Percentiles rank a stretch among this genome's conserved stretches.
Evolutionary conservation across 35 echinoderm and acorn worm genomes (phyloP).

Genomic region (Chiridota heheva): DNA sequence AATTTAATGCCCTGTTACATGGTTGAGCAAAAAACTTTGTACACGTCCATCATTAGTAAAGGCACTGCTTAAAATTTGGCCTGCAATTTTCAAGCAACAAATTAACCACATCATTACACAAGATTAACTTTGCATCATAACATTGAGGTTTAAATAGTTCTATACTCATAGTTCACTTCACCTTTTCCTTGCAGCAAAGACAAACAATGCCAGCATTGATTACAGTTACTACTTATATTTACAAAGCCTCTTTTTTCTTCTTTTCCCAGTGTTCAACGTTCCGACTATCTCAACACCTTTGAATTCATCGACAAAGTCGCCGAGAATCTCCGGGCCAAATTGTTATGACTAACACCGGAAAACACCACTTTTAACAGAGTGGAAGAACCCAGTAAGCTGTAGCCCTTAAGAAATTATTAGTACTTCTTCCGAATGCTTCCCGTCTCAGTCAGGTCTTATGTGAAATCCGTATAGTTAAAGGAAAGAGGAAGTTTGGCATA

Average conservation of each 20-base stretch:
- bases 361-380: not conserved
- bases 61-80: too few species aligned
- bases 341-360: slow-evolving; percentile 44
- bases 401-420: not conserved
- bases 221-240: too few species aligned
- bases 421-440: not conserved
- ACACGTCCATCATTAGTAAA: too few species aligned
- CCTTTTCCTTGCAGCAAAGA: too few species aligned
- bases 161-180: too few species aligned
- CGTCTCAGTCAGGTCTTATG: not conserved
- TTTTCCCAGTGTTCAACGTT: slow-evolving; percentile 74
- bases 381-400: not conserved
- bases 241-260: slow-evolving; percentile 22
- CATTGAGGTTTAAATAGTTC: too few species aligned
- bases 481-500: not conserved
- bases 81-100: too few species aligned
- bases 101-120: too few species aligned
- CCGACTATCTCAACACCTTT: slow-evolving; percentile 95
- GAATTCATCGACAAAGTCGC: slow-evolving; percentile 93
- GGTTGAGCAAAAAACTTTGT: too few species aligned
- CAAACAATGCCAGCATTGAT: too few species aligned
- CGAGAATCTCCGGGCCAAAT: slow-evolving; percentile 51
- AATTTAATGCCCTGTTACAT: too few species aligned
- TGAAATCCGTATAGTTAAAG: not conserved
- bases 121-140: too few species aligned